Evolutionary conservation across 2,888 invertebrate genomes (phyloP).

Genomic region (Polymixis lichenea): DNA sequence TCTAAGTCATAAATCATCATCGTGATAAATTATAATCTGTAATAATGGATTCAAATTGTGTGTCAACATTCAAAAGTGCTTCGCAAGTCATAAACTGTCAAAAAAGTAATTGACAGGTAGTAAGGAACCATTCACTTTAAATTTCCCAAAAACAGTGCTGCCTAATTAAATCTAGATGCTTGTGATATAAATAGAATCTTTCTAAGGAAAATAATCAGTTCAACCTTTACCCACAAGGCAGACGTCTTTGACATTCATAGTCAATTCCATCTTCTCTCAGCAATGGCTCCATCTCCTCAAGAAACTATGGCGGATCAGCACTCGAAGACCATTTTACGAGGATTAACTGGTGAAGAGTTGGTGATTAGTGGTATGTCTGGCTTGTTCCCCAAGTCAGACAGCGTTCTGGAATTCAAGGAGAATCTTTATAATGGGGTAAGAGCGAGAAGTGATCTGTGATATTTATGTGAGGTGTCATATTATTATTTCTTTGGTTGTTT

Average conservation of each 20-base stretch:
- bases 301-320: conserved; percentile 29
- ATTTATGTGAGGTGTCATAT: neutral
- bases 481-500: neutral
- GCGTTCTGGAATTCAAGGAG: conserved; percentile 91
- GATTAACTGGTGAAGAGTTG: conserved; percentile 85
- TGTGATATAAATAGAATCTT: conserved; percentile 19
- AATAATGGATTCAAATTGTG: no score
- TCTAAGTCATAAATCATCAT: neutral
- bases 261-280: neutral
- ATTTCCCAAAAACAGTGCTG: rapidly evolving
- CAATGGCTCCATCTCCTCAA: conserved; percentile 49
- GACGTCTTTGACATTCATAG: no score
- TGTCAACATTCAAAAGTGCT: no score
- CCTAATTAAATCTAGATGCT: neutral
- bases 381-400: conserved; percentile 92
- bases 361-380: conserved; percentile 91
- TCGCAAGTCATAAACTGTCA: neutral
- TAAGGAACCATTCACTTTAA: conserved; percentile 25
- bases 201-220: conserved; percentile 4
- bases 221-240: no score
- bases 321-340: conserved; percentile 38
- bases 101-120: neutral
- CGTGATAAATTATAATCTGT: no score
- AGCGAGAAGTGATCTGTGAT: neutral
- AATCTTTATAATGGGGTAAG: conserved; percentile 91